Conservation (phyloP, 1,140 invertebrate genomes). For the Zaprionus nigranus region DNA sequence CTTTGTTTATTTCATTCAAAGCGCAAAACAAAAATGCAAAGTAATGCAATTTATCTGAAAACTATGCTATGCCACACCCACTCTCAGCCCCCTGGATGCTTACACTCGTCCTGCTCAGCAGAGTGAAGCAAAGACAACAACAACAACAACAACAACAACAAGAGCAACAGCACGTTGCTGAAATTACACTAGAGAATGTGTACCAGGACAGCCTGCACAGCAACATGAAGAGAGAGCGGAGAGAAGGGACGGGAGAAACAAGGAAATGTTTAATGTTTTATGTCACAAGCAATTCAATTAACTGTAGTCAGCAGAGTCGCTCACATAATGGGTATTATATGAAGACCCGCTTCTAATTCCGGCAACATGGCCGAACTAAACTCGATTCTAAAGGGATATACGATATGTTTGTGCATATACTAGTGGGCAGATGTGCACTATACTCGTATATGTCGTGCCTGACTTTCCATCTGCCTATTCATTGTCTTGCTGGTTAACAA, state of each 20-base stretch:
- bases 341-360: slow-evolving; percentile 11
- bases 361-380: background rate
- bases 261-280: slow-evolving; percentile 50
- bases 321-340: slow-evolving; percentile 34
- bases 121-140: slow-evolving; percentile 13
- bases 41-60: slow-evolving; percentile 70
- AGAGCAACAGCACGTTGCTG: slow-evolving; percentile 33
- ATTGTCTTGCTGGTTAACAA: too few relatives aligned
- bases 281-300: slow-evolving; percentile 54
- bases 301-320: slow-evolving; percentile 38
- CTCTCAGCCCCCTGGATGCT: background rate
- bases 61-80: slow-evolving; percentile 54
- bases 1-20: slow-evolving; percentile 61
- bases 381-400: background rate
- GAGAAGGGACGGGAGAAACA: background rate
- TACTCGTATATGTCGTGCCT: background rate
- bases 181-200: slow-evolving; percentile 34
- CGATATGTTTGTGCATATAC: background rate
- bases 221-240: too few relatives aligned
- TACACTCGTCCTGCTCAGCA: slow-evolving; percentile 21
- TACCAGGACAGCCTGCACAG: slow-evolving; percentile 18
- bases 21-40: slow-evolving; percentile 63
- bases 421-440: background rate
- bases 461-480: background rate
- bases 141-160: slow-evolving; percentile 19